These are phyloP conservation scores for Drosophila burlai DNA, from an alignment of 1,140 invertebrate species.

Conservation along the genomic window DNA sequence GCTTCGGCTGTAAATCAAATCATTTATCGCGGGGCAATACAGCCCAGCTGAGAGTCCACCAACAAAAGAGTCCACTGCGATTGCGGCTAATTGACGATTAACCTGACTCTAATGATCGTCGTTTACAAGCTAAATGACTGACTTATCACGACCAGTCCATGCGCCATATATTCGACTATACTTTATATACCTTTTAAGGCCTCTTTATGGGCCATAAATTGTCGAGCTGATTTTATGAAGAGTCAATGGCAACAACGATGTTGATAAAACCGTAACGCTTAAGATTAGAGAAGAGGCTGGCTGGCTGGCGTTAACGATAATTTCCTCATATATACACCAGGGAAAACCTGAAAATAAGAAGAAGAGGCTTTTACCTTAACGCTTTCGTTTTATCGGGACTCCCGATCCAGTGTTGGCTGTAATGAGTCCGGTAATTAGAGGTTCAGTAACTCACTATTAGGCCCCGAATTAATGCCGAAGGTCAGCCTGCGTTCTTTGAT, in stretches of 20 bases:
- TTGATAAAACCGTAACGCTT: conserved; percentile 51
- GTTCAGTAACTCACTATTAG: conserved; percentile 31
- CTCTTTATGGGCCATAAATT: conserved; percentile 62
- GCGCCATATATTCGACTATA: conserved; percentile 54
- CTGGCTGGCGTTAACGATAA: conserved; percentile 33
- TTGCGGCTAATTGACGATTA: conserved; percentile 72
- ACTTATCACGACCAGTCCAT: conserved; percentile 54
- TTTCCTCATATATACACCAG: conserved; percentile 5
- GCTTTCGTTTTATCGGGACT: conserved; percentile 18
- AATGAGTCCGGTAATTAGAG: conserved; percentile 30
- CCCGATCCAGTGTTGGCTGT: conserved; percentile 8
- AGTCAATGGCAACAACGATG: conserved; percentile 35
- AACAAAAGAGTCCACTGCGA: conserved; percentile 27
- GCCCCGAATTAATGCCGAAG: conserved; percentile 18
- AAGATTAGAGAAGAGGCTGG: conserved; percentile 51
- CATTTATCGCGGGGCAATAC: conserved; percentile 46
- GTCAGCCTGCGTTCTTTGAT: conserved; percentile 41
- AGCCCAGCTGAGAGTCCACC: conserved; percentile 17
- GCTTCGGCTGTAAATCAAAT: conserved; percentile 65
- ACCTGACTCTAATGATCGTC: conserved; percentile 62
- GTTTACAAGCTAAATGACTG: conserved; percentile 42
- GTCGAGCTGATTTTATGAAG: conserved; percentile 67
- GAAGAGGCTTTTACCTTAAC: not conserved
- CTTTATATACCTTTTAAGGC: conserved; percentile 39
- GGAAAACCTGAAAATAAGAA: conserved; percentile 4